Evolutionary conservation across 1,140 invertebrate species (phyloP).

Genomic region (Cephus cinctus): DNA sequence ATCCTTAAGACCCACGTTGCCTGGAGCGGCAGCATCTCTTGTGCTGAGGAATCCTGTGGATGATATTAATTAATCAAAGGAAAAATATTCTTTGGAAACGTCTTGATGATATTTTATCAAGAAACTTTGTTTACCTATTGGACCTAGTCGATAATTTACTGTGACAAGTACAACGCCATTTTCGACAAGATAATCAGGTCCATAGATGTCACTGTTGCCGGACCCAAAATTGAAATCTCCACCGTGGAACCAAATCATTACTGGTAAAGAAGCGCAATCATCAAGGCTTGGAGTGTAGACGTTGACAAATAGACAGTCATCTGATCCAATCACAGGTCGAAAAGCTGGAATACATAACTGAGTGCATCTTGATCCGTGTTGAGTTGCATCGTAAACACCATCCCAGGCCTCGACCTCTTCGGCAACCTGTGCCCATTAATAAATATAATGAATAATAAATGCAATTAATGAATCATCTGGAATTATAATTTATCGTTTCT

Average conservation of each 20-base stretch:
- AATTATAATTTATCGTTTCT: too few relatives aligned
- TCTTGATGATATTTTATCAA: too few relatives aligned
- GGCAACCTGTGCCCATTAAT: neutral
- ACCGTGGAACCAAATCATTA: conserved; percentile 63
- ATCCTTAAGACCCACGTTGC: too few relatives aligned
- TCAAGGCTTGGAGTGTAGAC: conserved; percentile 56
- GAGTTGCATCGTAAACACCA: neutral
- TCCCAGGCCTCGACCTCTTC: neutral
- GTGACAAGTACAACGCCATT: conserved; percentile 63
- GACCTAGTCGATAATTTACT: conserved; percentile 63
- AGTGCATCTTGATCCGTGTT: neutral
- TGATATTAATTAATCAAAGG: too few relatives aligned
- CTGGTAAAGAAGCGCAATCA: conserved; percentile 46
- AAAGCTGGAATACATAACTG: neutral
- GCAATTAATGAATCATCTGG: too few relatives aligned
- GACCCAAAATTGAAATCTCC: conserved; percentile 58
- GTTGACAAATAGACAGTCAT: conserved; percentile 66
- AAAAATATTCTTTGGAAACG: too few relatives aligned
- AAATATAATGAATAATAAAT: too few relatives aligned
- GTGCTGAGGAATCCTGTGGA: too few relatives aligned
- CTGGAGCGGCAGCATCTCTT: too few relatives aligned
- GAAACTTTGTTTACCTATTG: too few relatives aligned
- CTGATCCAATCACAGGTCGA: conserved; percentile 7
- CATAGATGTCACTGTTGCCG: too few relatives aligned
- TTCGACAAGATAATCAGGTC: conserved; percentile 59